Conservation (phyloP, 2,113 vertebrate species). For the Sylvicapra grimmia region DNA sequence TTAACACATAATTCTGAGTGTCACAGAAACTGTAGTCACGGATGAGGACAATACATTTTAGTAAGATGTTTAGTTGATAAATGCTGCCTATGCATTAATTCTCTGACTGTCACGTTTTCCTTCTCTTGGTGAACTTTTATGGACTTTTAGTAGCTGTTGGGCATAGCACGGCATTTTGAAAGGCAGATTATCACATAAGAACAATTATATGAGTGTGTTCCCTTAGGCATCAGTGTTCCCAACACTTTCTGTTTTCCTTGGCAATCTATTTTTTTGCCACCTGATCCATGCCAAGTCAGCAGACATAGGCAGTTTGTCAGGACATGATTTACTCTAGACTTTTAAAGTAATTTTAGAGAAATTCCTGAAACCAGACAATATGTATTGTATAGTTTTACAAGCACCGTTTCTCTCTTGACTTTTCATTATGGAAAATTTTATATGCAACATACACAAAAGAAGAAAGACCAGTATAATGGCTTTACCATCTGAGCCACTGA, state of each 20-base stretch:
- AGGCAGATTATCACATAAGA: neutral
- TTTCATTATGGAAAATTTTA: neutral
- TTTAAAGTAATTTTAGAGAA: neutral
- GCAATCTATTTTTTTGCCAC: neutral
- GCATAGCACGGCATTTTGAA: neutral
- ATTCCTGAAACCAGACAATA: neutral
- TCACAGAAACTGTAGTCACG: neutral
- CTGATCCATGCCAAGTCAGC: neutral
- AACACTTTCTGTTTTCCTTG: neutral
- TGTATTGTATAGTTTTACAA: neutral
- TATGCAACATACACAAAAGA: neutral
- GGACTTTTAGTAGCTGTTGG: neutral
- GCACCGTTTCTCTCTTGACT: neutral
- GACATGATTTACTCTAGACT: neutral
- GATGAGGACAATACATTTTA: neutral
- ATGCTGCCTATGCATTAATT: neutral
- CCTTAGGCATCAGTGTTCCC: neutral
- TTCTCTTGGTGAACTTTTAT: neutral
- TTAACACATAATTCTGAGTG: neutral
- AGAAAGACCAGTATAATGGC: neutral
- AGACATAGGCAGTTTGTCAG: neutral
- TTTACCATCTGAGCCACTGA: no score
- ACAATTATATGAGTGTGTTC: neutral
- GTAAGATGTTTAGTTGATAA: neutral
- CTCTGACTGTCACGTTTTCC: neutral